Evolutionary conservation across 2,113 vertebrate genomes (phyloP).

Genomic region (Mormyrus lacerda): DNA sequence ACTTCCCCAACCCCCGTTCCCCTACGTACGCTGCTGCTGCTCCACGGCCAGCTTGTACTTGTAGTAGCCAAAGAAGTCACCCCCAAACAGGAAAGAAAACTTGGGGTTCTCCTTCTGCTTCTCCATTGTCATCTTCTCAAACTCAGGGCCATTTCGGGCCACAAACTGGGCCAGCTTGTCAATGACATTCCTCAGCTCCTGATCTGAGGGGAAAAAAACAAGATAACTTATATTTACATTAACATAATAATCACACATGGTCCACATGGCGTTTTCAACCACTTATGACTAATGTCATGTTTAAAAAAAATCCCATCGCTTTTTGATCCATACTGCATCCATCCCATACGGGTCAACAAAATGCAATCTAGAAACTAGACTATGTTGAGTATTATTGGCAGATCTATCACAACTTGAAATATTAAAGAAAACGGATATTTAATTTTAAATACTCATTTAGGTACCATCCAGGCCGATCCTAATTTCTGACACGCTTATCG

Average conservation of each 20-base stretch:
- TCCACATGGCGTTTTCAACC: background rate
- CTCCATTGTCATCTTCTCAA: constrained; percentile 99
- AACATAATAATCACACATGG: background rate
- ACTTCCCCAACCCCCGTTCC: background rate
- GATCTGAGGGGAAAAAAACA: constrained; percentile 63
- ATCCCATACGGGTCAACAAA: background rate
- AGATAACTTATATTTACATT: background rate
- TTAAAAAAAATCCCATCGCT: background rate
- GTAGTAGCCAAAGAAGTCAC: constrained; percentile 95
- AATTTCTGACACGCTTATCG: background rate
- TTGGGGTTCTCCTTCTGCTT: constrained; percentile 97
- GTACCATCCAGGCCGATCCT: background rate
- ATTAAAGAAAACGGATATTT: background rate
- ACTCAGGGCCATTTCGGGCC: constrained; percentile 91
- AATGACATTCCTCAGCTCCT: constrained; percentile 95
- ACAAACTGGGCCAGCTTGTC: constrained; percentile 97
- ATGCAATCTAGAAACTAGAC: background rate
- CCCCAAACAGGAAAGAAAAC: constrained; percentile 94
- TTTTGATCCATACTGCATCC: background rate
- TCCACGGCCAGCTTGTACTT: constrained; percentile 89
- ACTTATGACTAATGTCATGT: background rate
- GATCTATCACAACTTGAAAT: background rate
- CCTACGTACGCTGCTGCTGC: constrained; percentile 79
- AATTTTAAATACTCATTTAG: background rate
- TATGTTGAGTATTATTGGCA: background rate